Evolutionary conservation across 2,888 invertebrate genomes (phyloP).

Genomic region (Oligia latruncula): DNA sequence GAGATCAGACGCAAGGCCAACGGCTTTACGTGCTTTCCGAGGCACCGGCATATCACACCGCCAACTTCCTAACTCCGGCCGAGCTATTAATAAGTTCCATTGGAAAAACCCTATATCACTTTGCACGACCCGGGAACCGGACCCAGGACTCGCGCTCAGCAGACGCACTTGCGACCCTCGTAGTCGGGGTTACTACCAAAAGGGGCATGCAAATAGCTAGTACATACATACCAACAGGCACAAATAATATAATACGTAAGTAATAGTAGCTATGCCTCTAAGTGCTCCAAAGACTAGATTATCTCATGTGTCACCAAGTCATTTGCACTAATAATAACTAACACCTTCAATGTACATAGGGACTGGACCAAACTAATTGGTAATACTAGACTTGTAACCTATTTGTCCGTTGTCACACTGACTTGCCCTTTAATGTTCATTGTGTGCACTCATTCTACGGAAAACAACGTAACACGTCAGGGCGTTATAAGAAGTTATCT

Average conservation of each 20-base stretch:
- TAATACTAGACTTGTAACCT: background rate
- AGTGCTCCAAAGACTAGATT: background rate
- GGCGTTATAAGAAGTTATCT: background rate
- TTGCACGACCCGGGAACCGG: too few relatives aligned
- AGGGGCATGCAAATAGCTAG: too few relatives aligned
- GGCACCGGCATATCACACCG: too few relatives aligned
- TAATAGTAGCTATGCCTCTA: too few relatives aligned
- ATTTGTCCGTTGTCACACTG: background rate
- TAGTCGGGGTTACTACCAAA: too few relatives aligned
- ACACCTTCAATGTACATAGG: background rate
- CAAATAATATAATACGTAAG: background rate
- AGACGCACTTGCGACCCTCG: too few relatives aligned
- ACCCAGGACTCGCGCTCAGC: too few relatives aligned
- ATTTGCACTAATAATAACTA: conserved; percentile 5
- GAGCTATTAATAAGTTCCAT: too few relatives aligned
- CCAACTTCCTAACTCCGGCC: too few relatives aligned
- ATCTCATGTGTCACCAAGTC: background rate
- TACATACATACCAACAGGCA: background rate
- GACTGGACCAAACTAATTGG: background rate
- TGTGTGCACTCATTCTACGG: background rate
- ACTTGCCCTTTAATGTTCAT: background rate
- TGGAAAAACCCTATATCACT: too few relatives aligned
- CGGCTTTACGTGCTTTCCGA: too few relatives aligned
- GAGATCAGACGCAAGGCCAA: too few relatives aligned
- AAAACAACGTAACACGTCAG: background rate